Conservation (phyloP, 2,888 invertebrate species). For the Phyllotreta striolata region DNA sequence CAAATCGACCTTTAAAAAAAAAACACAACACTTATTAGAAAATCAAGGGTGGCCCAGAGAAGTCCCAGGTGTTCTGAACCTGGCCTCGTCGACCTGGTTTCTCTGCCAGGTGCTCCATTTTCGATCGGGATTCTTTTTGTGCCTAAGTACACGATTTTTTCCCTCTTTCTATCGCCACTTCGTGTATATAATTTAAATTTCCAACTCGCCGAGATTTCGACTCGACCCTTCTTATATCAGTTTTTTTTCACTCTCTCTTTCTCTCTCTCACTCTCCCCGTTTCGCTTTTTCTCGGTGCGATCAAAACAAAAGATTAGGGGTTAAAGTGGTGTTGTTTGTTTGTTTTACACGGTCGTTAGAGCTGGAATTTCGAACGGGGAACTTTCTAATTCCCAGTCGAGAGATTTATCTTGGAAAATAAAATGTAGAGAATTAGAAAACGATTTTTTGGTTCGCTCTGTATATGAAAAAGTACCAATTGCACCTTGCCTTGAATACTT, state of each 20-base stretch:
- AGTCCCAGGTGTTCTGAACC: conserved; percentile 56
- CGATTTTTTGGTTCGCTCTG: too few relatives aligned
- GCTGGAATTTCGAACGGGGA: conserved; percentile 4
- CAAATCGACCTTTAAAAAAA: conserved; percentile 10
- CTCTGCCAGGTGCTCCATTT: conserved; percentile 59
- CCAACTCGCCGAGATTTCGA: conserved; percentile 12
- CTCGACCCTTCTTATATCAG: conserved; percentile 3
- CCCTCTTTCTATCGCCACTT: background rate
- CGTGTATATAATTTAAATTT: conserved; percentile 18
- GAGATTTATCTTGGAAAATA: too few relatives aligned
- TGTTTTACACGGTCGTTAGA: conserved; percentile 1
- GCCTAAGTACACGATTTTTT: conserved; percentile 48
- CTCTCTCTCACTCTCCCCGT: conserved; percentile 34
- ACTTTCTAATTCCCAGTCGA: background rate
- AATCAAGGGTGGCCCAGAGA: conserved; percentile 50
- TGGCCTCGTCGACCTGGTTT: conserved; percentile 57
- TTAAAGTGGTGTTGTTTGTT: conserved; percentile 20
- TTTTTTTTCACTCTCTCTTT: too few relatives aligned
- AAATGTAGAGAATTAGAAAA: too few relatives aligned
- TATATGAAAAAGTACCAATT: too few relatives aligned
- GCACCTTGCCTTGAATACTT: too few relatives aligned
- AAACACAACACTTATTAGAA: conserved; percentile 51
- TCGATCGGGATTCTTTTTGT: conserved; percentile 39
- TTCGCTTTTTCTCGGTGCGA: too few relatives aligned
- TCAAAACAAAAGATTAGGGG: conserved; percentile 49